Base-by-base conservation (phyloP, 2,888 invertebrate genomes). In the Ennomos quercinarius region DNA sequence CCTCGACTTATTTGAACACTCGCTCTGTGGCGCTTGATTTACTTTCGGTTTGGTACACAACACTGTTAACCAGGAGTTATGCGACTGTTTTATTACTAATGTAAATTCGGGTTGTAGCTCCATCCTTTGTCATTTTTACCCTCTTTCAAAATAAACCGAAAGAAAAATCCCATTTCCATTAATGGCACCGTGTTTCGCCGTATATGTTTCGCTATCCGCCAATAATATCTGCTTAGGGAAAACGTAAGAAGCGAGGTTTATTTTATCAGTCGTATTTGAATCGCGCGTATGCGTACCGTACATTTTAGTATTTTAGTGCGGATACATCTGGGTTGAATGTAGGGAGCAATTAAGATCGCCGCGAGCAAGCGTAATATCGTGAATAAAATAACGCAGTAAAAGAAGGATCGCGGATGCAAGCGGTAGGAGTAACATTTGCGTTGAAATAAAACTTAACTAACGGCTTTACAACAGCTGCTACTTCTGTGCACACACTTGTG, bases 1-100 rank as follows among this genome's bases (percentile, higher is more conserved):
- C 74, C 68, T 69, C 71, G 70, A 75, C 73, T 77, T 81, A 77
- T 83, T 83, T 83, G 76, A 75, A 78, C 77, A 71, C 64, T 71
- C 66, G 71, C 64, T 61, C 64, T 46, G 68, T 66, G 67, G 68
- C 71, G 75, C 72, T 73, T 76, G 80, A 77, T 80, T 81, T 78
- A 80, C 75, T 81, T 77, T 78, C 63, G 71, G 72, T 72, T 78
- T 73, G 64, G 71, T 72, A 68, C 74, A 72, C 68, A 60, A 64
- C 65, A 59, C 70, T 68, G 63, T 66, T 71, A 67, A 71, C 64
- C 61, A 57, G 67, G 63, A 73, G 69, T 74, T 74, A 74, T 72
- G 71, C 64, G 64, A 66, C 68, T 67, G 69, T 68, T 74, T 73
- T 75, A 73, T 72, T 59, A 56, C 68, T 58, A 63, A 73, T 69